Evolutionary conservation across 2,888 invertebrate species (phyloP).

Genomic region (Gibbula magus): DNA sequence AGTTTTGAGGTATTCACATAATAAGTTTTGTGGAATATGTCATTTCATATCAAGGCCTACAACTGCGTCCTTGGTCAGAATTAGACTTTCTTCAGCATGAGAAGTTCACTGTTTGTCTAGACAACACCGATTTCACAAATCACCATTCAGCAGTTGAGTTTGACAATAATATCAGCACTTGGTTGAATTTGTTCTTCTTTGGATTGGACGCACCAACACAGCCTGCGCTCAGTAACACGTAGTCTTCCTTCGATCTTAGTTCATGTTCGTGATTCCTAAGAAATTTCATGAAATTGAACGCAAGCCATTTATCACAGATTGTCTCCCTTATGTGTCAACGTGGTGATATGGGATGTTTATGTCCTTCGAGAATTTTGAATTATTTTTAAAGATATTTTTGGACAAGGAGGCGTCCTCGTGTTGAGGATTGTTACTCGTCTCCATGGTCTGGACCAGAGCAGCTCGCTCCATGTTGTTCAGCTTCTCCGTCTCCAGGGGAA

Average conservation of each 20-base stretch:
- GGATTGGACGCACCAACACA: not conserved
- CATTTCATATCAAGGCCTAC: not conserved
- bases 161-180: conserved; percentile 1
- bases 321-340: conserved; percentile 43
- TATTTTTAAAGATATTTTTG: conserved; percentile 56
- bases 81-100: not conserved
- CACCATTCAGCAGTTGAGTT: not conserved
- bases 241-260: no score
- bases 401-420: conserved; percentile 43
- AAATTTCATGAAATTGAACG: no score
- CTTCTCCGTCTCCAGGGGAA: conserved; percentile 60
- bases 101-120: not conserved
- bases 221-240: not conserved
- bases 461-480: conserved; percentile 68
- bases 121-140: not conserved
- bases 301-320: not conserved
- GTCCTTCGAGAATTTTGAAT: conserved; percentile 33
- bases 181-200: not conserved
- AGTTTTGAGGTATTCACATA: conserved; percentile 7
- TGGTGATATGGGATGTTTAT: conserved; percentile 53
- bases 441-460: conserved; percentile 51
- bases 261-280: no score
- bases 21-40: not conserved
- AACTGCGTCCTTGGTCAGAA: not conserved
- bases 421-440: conserved; percentile 42